Percentiles rank a stretch among this genome's conserved stretches.
Evolutionary conservation across 2,797 vertebrate species (phyloP).

Genomic region (Manis javanica): DNA sequence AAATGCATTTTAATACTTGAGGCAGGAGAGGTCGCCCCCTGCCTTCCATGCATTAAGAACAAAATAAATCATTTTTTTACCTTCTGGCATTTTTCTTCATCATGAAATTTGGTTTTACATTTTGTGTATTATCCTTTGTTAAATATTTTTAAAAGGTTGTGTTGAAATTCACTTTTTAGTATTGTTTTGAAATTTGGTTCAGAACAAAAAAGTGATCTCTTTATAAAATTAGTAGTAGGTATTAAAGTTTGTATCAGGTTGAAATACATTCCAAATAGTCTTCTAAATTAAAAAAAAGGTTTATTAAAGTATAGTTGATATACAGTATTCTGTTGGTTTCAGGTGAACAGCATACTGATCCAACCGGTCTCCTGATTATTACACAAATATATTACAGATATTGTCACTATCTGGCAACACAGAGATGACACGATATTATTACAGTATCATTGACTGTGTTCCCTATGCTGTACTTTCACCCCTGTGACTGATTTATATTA

Average conservation of each 20-base stretch:
- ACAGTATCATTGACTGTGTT: no score
- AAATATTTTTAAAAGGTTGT: neutral
- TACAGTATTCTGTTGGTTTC: no score
- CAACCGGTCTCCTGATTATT: no score
- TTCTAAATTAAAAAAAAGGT: neutral
- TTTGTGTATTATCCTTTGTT: neutral
- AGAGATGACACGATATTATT: no score
- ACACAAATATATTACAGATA: no score
- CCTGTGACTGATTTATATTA: no score
- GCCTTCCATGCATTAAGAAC: neutral
- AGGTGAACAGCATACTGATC: no score
- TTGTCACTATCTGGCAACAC: no score
- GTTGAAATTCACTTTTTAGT: conserved; percentile 34
- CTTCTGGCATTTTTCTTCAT: neutral
- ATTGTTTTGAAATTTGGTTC: neutral
- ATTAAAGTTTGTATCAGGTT: conserved; percentile 31
- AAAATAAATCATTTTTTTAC: neutral
- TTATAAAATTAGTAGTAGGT: neutral
- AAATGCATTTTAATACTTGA: neutral
- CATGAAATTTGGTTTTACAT: neutral
- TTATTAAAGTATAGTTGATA: no score
- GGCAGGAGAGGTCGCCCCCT: neutral
- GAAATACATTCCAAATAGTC: conserved; percentile 25
- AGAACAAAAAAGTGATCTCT: neutral
- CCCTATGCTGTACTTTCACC: no score